Base-by-base conservation (phyloP, 2,888 invertebrate genomes). In the Polymixis flavicincta region DNA sequence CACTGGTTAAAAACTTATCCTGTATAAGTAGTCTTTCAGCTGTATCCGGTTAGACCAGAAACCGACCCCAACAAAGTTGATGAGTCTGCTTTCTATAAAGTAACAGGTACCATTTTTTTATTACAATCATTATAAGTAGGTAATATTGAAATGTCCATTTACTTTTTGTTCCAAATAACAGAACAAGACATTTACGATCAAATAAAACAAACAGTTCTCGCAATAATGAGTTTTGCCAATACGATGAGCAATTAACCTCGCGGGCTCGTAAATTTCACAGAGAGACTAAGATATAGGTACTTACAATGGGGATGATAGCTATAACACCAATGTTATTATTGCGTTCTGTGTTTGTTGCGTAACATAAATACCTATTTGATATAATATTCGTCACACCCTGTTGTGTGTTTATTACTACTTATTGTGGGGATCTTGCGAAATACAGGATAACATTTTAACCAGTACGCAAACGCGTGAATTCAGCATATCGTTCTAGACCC, bases 231-330 rank as follows among this genome's bases (percentile, higher is more conserved):
- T 78, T 79, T 78, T 60, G 71, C 70, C 79, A 81, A 83, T 82
- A 76, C 78, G 79, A 82, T 79, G 71, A 79, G 78, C 67, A 80
- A 83, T 86, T 88, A 87, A 85, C 80, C 76, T 82, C 71, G 70
- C 59, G 69, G 67, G 69, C 72, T 77, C 76, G 79, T 88, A 76
- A 85, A 87, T 82, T 77, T 82, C 72, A 66, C 68, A 63, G 65
- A 63, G 77, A 76, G 74, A 77, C 78, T 80, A 57, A 64, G 71
- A 55, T 42, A 65, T 67, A 61, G 45, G 22, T 48, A 72, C 45
- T 45, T 54, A 54, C 57, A 19, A 54, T 48, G 48, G 22, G 8
- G 13, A 63, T 75, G 25, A 52, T 52, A 42, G 37, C 25, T 76
- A 48, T 48, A 48, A 59, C 32, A 65, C 55, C 55, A 71, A 70